Conservation (phyloP, 23 tunicate species). For the Phallusia fumigata region DNA sequence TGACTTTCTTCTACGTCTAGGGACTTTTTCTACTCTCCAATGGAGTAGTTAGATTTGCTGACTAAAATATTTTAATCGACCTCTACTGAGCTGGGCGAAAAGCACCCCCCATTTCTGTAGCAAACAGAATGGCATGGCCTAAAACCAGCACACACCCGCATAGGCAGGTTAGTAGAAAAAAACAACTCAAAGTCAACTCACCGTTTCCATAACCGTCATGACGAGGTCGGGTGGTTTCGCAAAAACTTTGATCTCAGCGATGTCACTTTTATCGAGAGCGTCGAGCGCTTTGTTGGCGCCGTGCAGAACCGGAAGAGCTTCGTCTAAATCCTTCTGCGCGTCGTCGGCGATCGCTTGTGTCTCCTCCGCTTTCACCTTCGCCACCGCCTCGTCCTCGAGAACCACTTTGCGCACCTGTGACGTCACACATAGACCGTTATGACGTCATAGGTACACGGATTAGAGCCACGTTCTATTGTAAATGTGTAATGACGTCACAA, state of each 20-base stretch:
- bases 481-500: too few relatives aligned
- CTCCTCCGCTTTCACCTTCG: conserved; percentile 94
- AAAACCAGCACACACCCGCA: too few relatives aligned
- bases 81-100: too few relatives aligned
- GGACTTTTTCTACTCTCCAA: too few relatives aligned
- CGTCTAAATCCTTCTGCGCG: conserved; percentile 92
- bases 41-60: too few relatives aligned
- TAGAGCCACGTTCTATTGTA: too few relatives aligned
- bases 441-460: too few relatives aligned
- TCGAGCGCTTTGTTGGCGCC: conserved; percentile 93
- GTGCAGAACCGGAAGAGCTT: conserved; percentile 81
- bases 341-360: conserved; percentile 98
- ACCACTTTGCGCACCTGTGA: conserved; percentile 89
- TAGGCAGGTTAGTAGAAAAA: too few relatives aligned
- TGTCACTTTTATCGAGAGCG: conserved; percentile 91
- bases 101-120: too few relatives aligned
- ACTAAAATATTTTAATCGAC: too few relatives aligned
- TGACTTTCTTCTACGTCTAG: too few relatives aligned
- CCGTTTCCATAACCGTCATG: conserved; percentile 95
- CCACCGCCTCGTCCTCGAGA: conserved; percentile 96
- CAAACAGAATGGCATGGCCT: too few relatives aligned
- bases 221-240: conserved; percentile 96
- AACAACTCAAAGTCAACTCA: not conserved
- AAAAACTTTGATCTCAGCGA: conserved; percentile 91
- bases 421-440: not conserved